phyloP scores from a whole-genome alignment of 2,888 invertebrate species.

The Monochamus alternatus region DNA sequence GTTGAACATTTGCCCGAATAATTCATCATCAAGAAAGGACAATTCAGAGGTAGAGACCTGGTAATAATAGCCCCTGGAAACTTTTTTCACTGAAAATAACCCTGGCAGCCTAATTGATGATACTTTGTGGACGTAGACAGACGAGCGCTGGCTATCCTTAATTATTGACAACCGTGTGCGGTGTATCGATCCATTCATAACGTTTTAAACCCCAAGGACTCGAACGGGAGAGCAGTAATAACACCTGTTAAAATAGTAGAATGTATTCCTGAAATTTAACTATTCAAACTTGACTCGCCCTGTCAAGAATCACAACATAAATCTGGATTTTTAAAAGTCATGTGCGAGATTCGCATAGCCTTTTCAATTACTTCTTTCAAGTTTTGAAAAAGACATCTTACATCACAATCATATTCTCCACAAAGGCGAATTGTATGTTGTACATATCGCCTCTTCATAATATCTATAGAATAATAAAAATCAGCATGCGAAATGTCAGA shows the following conservation, averaged over 20 bases:
- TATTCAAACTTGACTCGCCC: too few species aligned
- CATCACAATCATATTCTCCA: too few species aligned
- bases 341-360: too few species aligned
- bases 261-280: too few species aligned
- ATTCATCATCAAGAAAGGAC: constrained; percentile 24
- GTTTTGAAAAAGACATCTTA: too few species aligned
- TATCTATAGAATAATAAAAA: constrained; percentile 24
- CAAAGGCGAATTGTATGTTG: neutral
- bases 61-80: constrained; percentile 9
- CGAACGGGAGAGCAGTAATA: neutral
- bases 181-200: constrained; percentile 1
- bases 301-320: too few species aligned
- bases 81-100: constrained; percentile 21
- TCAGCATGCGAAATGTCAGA: constrained; percentile 22
- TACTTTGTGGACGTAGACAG: constrained; percentile 22
- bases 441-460: too few species aligned
- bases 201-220: neutral
- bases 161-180: constrained; percentile 25
- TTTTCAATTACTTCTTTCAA: too few species aligned
- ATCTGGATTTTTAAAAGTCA: too few species aligned
- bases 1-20: neutral
- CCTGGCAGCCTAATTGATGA: constrained; percentile 28
- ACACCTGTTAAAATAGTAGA: too few species aligned
- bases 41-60: constrained; percentile 14
- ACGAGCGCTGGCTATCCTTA: constrained; percentile 10